Evolutionary conservation across 53 echinoderm and acorn worm species (phyloP).

Genomic region (Arbacia lixula): DNA sequence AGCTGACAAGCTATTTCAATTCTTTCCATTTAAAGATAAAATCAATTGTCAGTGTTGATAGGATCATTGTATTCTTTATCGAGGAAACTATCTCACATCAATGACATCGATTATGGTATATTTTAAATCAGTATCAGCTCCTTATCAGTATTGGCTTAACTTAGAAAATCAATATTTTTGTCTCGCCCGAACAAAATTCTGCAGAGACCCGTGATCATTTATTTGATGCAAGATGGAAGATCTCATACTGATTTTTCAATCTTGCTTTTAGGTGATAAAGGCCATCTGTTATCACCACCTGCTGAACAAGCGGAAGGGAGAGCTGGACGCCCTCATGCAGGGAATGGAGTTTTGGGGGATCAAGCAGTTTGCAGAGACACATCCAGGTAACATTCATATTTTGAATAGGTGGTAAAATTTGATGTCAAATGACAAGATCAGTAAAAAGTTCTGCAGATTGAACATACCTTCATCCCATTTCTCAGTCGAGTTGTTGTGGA

Average conservation of each 20-base stretch:
- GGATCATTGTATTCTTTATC: not conserved
- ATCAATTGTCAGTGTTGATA: not conserved
- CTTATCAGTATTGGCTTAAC: not conserved
- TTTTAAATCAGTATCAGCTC: not conserved
- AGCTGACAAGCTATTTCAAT: too few species aligned
- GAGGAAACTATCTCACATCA: not conserved
- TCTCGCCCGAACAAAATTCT: too few species aligned
- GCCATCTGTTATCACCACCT: not conserved
- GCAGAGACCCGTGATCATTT: not conserved
- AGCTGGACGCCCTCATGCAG: not conserved
- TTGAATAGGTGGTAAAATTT: not conserved
- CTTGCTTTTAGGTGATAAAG: not conserved
- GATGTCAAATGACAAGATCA: not conserved
- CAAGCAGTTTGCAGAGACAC: slow-evolving; percentile 3
- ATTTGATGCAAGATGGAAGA: not conserved
- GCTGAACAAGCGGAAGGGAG: not conserved
- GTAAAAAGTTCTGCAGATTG: not conserved
- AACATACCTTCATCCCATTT: not conserved
- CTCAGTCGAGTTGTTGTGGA: not conserved
- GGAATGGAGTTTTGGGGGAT: slow-evolving; percentile 12
- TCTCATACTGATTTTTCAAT: not conserved
- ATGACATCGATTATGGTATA: not conserved
- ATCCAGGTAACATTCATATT: slow-evolving; percentile 8
- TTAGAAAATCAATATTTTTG: not conserved
- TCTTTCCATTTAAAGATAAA: too few species aligned